phyloP scores from a whole-genome alignment of 2,797 vertebrate species.

The Phyllotis vaccarum region DNA sequence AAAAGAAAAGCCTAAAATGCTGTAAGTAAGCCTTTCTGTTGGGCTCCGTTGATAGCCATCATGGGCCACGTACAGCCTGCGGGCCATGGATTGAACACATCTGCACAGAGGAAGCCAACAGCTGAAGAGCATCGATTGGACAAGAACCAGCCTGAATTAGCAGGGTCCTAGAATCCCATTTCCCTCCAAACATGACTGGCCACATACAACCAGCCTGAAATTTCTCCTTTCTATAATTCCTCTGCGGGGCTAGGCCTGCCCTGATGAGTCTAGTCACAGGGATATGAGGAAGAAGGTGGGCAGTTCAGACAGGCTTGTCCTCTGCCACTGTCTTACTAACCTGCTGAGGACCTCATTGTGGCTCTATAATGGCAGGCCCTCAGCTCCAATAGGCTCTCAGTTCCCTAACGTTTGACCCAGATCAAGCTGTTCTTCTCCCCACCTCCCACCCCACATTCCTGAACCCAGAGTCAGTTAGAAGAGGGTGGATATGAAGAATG shows the following conservation, averaged over 20 bases:
- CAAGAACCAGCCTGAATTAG: not conserved
- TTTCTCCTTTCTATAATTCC: not conserved
- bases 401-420: not conserved
- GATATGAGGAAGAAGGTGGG: no score
- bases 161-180: rapidly evolving
- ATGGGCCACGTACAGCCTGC: not conserved
- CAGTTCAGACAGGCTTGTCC: not conserved
- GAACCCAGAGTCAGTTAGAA: no score
- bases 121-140: not conserved
- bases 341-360: rapidly evolving
- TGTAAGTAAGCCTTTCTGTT: not conserved
- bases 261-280: no score
- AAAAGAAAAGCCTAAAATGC: not conserved
- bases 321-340: no score
- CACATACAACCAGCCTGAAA: not conserved
- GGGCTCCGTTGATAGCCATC: not conserved
- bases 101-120: not conserved
- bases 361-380: not conserved
- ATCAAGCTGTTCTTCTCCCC: no score
- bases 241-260: not conserved
- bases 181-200: not conserved
- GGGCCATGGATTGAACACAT: not conserved
- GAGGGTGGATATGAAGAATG: not conserved
- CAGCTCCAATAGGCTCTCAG: not conserved
- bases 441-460: not conserved